Percentiles rank a stretch among this genome's conserved stretches.
phyloP scores from a whole-genome alignment of 2,797 vertebrate species.

The Oryzias sinensis region DNA sequence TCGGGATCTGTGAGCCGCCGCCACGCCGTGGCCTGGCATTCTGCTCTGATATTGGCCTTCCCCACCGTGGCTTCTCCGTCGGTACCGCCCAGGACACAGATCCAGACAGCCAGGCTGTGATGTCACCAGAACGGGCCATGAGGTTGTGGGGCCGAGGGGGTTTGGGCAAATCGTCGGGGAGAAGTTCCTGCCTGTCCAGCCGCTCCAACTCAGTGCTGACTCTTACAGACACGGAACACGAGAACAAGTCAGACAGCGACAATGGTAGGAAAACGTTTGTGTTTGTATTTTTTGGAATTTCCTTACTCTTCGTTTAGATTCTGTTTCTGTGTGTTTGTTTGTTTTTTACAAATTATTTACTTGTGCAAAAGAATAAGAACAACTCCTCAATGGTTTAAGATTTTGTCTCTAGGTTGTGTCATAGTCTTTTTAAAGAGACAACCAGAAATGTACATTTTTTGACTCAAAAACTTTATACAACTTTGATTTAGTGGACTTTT shows the following conservation, averaged over 20 bases:
- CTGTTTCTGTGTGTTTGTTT: too few species aligned
- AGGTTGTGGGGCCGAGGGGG: constrained; percentile 93
- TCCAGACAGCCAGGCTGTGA: constrained; percentile 88
- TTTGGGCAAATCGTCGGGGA: constrained; percentile 67
- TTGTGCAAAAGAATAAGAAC: too few species aligned
- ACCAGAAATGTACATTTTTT: too few species aligned
- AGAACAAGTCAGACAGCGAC: constrained; percentile 99
- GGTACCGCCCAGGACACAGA: constrained; percentile 89
- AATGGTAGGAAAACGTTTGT: constrained; percentile 79
- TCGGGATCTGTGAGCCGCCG: constrained; percentile 96
- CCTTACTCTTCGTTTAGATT: not conserved
- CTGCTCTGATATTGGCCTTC: constrained; percentile 95
- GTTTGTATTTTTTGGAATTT: not conserved
- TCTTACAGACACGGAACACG: constrained; percentile 95
- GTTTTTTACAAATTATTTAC: too few species aligned
- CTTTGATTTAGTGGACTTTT: too few species aligned
- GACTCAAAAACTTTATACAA: too few species aligned
- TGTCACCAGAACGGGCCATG: constrained; percentile 98
- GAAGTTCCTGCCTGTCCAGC: constrained; percentile 96
- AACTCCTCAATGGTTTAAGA: too few species aligned
- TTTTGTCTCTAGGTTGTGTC: too few species aligned
- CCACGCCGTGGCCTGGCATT: constrained; percentile 91
- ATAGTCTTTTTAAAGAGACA: too few species aligned
- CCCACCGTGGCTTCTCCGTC: constrained; percentile 92
- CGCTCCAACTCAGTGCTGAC: constrained; percentile 98